A percentile compares a stretch with the other conserved stretches of the same genome.
Conservation (phyloP, 2,113 vertebrate genomes). For the Phylloscopus trochiloides region DNA sequence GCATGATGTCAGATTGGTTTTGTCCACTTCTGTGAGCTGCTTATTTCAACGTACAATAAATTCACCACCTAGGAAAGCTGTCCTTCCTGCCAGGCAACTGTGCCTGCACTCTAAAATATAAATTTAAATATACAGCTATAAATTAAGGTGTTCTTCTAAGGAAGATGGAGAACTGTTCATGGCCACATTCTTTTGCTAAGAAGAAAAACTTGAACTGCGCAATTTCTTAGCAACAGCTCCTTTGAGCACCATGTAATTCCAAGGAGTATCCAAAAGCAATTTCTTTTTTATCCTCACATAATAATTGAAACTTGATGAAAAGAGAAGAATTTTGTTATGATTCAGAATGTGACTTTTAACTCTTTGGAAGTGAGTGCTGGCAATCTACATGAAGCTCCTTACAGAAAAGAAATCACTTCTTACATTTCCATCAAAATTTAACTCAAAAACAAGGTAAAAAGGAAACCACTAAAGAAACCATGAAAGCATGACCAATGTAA, state of each 20-base stretch:
- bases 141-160: constrained; percentile 43
- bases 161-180: background rate
- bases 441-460: background rate
- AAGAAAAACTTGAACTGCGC: constrained; percentile 13
- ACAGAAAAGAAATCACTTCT: background rate
- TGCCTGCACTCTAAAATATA: constrained; percentile 6
- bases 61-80: background rate
- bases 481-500: background rate
- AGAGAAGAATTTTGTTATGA: constrained; percentile 18
- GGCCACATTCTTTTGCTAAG: background rate
- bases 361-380: constrained; percentile 29
- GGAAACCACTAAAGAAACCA: background rate
- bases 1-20: constrained; percentile 5
- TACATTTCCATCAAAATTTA: background rate
- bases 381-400: constrained; percentile 2
- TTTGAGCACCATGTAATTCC: constrained; percentile 36
- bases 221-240: constrained; percentile 5
- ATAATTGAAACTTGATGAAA: constrained; percentile 40
- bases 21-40: background rate
- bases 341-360: constrained; percentile 51
- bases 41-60: constrained; percentile 19
- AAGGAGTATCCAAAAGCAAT: constrained; percentile 54
- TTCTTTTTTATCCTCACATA: constrained; percentile 2
- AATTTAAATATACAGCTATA: constrained; percentile 19
- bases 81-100: constrained; percentile 21